Evolutionary conservation across 1,140 invertebrate genomes (phyloP).

Genomic region (Geopemphigus sp.): DNA sequence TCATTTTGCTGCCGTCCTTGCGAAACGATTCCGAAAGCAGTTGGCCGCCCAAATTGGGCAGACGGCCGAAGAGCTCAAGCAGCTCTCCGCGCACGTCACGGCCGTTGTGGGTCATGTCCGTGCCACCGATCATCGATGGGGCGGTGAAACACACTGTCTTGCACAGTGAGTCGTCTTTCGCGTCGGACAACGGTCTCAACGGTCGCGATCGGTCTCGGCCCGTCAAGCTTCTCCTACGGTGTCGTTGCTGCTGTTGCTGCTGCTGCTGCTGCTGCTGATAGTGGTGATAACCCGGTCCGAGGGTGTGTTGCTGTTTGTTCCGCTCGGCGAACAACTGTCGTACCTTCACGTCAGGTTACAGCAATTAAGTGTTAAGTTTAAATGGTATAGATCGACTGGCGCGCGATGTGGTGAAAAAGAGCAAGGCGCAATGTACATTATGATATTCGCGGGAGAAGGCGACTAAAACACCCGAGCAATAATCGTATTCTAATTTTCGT

Average conservation of each 20-base stretch:
- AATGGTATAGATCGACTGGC: too few relatives aligned
- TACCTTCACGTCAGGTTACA: constrained; percentile 49
- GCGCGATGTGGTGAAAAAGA: neutral
- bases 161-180: constrained; percentile 17
- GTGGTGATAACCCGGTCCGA: constrained; percentile 1
- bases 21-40: constrained; percentile 48
- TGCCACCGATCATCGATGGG: neutral
- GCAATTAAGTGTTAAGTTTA: neutral
- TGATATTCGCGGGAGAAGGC: too few relatives aligned
- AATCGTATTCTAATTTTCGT: too few relatives aligned
- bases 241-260: neutral
- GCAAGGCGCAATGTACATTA: neutral
- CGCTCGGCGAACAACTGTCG: constrained; percentile 52
- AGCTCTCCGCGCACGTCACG: neutral
- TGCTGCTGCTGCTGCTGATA: neutral
- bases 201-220: constrained; percentile 55
- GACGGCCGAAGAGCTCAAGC: constrained; percentile 51
- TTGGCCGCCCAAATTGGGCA: constrained; percentile 52
- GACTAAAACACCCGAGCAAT: too few relatives aligned
- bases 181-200: constrained; percentile 54
- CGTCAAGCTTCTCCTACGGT: constrained; percentile 29
- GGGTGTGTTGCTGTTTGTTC: constrained; percentile 8
- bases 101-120: neutral
- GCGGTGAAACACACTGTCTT: constrained; percentile 25
- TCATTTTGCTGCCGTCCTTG: neutral